A percentile compares a stretch with the other conserved stretches of the same genome.
Evolutionary conservation across 2,113 vertebrate species (phyloP).

Genomic region (Melanostigma gelatinosum): DNA sequence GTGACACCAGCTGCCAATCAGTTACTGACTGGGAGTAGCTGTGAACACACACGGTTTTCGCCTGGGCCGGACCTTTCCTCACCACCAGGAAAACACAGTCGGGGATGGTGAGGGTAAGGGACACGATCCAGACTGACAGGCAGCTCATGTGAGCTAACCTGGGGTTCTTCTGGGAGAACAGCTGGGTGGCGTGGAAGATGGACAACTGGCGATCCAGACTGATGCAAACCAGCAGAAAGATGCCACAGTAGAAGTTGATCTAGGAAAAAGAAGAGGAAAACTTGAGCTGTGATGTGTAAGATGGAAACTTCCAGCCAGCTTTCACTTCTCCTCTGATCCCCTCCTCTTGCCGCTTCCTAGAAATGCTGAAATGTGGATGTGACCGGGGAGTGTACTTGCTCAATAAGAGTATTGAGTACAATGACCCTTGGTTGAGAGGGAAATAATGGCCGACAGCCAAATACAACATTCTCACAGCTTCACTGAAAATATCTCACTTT

Average conservation of each 20-base stretch:
- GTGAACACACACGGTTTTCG: conserved; percentile 62
- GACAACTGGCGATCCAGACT: conserved; percentile 82
- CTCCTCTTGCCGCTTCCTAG: background rate
- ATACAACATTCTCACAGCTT: conserved; percentile 4
- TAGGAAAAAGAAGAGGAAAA: conserved; percentile 16
- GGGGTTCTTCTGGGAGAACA: conserved; percentile 68
- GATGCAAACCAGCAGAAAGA: conserved; percentile 84
- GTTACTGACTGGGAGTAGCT: conserved; percentile 23
- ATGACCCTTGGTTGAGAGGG: background rate
- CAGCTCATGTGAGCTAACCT: conserved; percentile 64
- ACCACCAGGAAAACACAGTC: conserved; percentile 74
- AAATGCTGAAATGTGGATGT: background rate
- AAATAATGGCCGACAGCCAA: background rate
- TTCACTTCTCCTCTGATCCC: background rate
- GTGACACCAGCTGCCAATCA: conserved; percentile 56
- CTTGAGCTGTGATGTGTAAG: background rate
- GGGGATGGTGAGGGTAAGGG: conserved; percentile 79
- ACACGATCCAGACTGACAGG: conserved; percentile 76
- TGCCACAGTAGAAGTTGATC: conserved; percentile 86
- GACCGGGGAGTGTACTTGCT: background rate
- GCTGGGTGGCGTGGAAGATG: conserved; percentile 67
- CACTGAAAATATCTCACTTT: background rate
- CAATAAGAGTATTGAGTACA: background rate
- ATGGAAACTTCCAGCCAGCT: background rate
- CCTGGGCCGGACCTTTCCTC: background rate